Evolutionary conservation across 2,888 invertebrate genomes (phyloP).

Genomic region (Allolobophora icterica): DNA sequence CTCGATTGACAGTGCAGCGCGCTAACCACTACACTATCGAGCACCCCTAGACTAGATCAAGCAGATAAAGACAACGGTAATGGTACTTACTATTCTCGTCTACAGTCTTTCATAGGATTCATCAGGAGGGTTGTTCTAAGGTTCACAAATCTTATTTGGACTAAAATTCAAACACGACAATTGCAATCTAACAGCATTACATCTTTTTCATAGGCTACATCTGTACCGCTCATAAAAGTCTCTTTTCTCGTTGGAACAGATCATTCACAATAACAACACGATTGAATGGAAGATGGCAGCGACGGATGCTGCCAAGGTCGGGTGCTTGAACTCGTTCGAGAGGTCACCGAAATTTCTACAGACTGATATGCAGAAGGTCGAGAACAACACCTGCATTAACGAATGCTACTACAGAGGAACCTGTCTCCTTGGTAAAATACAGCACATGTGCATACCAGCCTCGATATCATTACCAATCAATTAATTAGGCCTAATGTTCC

Average conservation of each 20-base stretch:
- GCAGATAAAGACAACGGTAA: too few species aligned
- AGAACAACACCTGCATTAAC: conserved; percentile 38
- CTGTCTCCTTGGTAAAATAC: conserved; percentile 34
- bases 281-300: conserved; percentile 36
- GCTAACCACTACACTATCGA: too few species aligned
- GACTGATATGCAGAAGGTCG: background rate
- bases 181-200: background rate
- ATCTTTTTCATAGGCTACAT: too few species aligned
- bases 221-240: background rate
- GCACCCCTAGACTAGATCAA: too few species aligned
- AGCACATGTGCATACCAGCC: background rate
- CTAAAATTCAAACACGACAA: background rate
- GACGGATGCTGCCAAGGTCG: conserved; percentile 32
- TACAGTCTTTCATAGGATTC: too few species aligned
- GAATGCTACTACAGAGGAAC: conserved; percentile 38
- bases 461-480: too few species aligned
- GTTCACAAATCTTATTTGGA: too few species aligned
- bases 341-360: background rate
- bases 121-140: too few species aligned
- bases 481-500: too few species aligned
- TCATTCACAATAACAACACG: background rate
- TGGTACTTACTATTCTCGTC: too few species aligned
- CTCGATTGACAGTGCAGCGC: too few species aligned
- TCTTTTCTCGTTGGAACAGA: background rate
- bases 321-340: conserved; percentile 35